These are phyloP conservation scores for Heteractis magnifica DNA, from an alignment of 92 coral and sea anemone species.

Conservation along the genomic window DNA sequence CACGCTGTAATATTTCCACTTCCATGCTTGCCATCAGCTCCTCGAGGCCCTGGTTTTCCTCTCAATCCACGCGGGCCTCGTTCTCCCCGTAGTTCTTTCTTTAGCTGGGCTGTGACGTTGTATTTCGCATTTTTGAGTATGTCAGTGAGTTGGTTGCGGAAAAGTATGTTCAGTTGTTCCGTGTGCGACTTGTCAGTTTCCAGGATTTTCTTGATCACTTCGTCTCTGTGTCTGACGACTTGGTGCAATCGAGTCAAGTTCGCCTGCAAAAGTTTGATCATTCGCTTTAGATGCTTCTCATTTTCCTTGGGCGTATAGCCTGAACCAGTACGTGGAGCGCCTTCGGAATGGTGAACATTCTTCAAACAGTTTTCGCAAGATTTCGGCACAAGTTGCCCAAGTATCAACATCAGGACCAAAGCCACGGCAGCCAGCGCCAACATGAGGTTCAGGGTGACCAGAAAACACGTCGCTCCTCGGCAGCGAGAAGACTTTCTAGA, in stretches of 20 bases:
- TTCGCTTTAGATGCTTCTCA: slow-evolving; percentile 27
- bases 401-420: slow-evolving; percentile 30
- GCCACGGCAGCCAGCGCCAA: slow-evolving; percentile 44
- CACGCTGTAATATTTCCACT: slow-evolving; percentile 54
- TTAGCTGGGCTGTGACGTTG: slow-evolving; percentile 19
- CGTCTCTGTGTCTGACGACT: slow-evolving; percentile 41
- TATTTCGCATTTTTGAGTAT: slow-evolving; percentile 15
- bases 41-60: slow-evolving; percentile 48
- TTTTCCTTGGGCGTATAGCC: slow-evolving; percentile 1
- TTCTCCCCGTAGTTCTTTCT: slow-evolving; percentile 43
- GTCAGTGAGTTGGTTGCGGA: slow-evolving; percentile 10
- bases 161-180: slow-evolving; percentile 46
- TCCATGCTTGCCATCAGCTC: slow-evolving; percentile 54
- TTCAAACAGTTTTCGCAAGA: slow-evolving; percentile 51
- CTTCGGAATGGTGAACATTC: slow-evolving; percentile 25
- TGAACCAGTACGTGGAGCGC: slow-evolving; percentile 17
- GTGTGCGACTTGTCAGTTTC: slow-evolving; percentile 48
- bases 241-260: slow-evolving; percentile 50
- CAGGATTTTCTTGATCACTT: slow-evolving; percentile 46
- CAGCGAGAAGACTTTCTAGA: slow-evolving; percentile 38
- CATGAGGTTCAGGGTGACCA: slow-evolving; percentile 29
- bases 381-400: slow-evolving; percentile 31
- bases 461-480: slow-evolving; percentile 30
- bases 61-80: slow-evolving; percentile 54
- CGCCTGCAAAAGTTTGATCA: slow-evolving; percentile 39